Conservation (phyloP, 2,113 vertebrate species). For the Oncorhynchus nerka region DNA sequence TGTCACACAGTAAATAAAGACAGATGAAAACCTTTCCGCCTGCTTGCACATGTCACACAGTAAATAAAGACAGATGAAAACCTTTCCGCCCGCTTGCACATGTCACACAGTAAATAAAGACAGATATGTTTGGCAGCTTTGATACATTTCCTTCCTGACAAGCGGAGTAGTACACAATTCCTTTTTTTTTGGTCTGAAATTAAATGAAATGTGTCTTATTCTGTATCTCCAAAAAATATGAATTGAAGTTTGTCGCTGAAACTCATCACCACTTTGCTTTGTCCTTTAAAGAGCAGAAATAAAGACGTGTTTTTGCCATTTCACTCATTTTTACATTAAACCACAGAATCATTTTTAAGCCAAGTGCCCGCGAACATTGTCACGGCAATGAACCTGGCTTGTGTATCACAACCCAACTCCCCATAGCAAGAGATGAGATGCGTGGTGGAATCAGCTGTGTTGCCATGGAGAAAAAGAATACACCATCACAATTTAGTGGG, state of each 20-base stretch:
- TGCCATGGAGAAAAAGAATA: neutral
- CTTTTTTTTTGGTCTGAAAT: constrained; percentile 25
- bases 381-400: constrained; percentile 32
- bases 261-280: constrained; percentile 16
- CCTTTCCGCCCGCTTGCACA: constrained; percentile 59
- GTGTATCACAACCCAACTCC: constrained; percentile 15
- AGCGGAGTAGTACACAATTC: constrained; percentile 22
- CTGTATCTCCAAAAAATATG: constrained; percentile 17
- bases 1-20: constrained; percentile 57
- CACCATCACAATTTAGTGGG: neutral
- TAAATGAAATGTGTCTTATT: constrained; percentile 4
- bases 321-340: constrained; percentile 4
- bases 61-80: constrained; percentile 58
- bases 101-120: constrained; percentile 57
- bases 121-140: constrained; percentile 31
- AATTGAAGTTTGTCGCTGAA: constrained; percentile 2
- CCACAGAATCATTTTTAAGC: neutral
- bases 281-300: neutral
- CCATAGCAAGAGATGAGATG: constrained; percentile 3
- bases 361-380: constrained; percentile 12
- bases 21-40: constrained; percentile 58
- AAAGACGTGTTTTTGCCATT: neutral
- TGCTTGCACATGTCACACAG: constrained; percentile 52
- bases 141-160: constrained; percentile 43
- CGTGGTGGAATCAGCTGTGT: neutral